These are phyloP conservation scores for Venturia canescens DNA, from an alignment of 1,140 invertebrate species.

Conservation along the genomic window DNA sequence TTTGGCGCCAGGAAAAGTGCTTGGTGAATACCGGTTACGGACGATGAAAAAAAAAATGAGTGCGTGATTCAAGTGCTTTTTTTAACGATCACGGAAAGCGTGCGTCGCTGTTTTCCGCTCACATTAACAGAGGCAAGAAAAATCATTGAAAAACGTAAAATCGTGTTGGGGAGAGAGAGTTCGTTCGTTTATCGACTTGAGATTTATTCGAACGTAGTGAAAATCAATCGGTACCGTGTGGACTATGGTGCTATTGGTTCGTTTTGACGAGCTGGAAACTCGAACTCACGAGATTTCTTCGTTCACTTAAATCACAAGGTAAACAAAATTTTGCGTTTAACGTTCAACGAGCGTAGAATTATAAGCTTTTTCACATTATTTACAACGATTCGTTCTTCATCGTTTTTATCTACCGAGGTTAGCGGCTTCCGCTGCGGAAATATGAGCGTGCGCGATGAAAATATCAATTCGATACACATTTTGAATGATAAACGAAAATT, in stretches of 20 bases:
- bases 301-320: constrained; percentile 16
- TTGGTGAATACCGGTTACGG: constrained; percentile 9
- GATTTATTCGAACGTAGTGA: background rate
- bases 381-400: background rate
- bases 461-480: too few relatives aligned
- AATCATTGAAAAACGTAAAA: background rate
- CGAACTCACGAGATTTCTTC: constrained; percentile 9
- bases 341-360: background rate
- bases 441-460: too few relatives aligned
- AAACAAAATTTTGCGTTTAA: background rate
- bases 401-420: background rate
- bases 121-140: background rate
- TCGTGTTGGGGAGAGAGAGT: background rate
- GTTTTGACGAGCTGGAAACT: constrained; percentile 25
- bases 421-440: too few relatives aligned
- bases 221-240: constrained; percentile 19
- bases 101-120: too few relatives aligned
- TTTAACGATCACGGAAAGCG: background rate
- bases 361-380: background rate
- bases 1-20: background rate
- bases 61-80: background rate
- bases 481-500: too few relatives aligned
- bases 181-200: background rate
- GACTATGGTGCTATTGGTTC: constrained; percentile 27
- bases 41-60: background rate